Percentiles rank a stretch among this genome's conserved stretches.
phyloP scores from a whole-genome alignment of 2,113 vertebrate genomes.

The Dicerorhinus sumatrensis region DNA sequence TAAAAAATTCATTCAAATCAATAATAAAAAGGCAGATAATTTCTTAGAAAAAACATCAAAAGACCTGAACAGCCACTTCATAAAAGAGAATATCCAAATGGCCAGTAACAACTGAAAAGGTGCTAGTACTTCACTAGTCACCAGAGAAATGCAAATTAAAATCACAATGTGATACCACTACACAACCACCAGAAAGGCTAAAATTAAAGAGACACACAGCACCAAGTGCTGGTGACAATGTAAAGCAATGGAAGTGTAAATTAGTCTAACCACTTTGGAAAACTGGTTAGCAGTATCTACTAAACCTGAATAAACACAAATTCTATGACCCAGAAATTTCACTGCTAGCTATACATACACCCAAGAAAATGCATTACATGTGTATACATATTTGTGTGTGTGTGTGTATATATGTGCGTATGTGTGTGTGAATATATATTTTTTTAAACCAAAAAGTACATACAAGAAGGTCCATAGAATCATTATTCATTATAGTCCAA shows the following conservation, averaged over 20 bases:
- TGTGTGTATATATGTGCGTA: background rate
- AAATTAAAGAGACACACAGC: background rate
- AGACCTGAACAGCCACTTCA: background rate
- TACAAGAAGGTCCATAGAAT: background rate
- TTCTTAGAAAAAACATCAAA: conserved; percentile 4
- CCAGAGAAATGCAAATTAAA: conserved; percentile 31
- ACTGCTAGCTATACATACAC: background rate
- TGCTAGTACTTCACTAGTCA: background rate
- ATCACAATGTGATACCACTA: background rate
- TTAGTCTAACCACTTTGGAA: background rate
- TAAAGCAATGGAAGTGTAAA: background rate
- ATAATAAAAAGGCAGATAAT: background rate
- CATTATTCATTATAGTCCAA: background rate
- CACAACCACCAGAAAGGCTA: background rate
- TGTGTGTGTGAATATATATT: background rate
- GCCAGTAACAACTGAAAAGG: background rate
- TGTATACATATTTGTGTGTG: no score
- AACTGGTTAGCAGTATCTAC: background rate
- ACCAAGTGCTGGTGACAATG: background rate
- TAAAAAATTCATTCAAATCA: conserved; percentile 13
- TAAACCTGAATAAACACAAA: background rate
- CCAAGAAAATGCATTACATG: background rate
- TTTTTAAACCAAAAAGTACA: background rate
- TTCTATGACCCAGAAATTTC: background rate
- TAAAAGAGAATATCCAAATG: background rate